phyloP scores from a whole-genome alignment of 2,113 vertebrate species.

The Ginglymostoma cirratum region DNA sequence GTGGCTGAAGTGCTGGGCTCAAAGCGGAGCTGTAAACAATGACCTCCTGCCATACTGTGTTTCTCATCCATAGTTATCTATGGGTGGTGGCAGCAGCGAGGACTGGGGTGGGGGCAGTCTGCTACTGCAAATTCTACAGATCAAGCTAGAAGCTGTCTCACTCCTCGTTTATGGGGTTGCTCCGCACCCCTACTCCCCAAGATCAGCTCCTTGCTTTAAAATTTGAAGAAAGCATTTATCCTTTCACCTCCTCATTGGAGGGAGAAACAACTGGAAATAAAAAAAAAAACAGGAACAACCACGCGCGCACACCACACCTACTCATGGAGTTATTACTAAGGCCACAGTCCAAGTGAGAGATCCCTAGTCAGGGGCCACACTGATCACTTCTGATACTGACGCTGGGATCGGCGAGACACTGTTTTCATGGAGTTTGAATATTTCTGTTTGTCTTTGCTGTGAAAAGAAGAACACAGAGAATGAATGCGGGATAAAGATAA shows the following conservation, averaged over 20 bases:
- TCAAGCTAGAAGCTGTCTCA: neutral
- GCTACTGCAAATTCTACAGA: neutral
- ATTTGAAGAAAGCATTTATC: neutral
- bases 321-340: slow-evolving; percentile 28
- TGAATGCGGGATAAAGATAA: neutral
- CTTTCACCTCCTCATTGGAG: neutral
- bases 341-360: neutral
- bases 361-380: neutral
- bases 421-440: slow-evolving; percentile 61
- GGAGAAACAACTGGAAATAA: neutral
- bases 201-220: neutral
- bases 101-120: neutral
- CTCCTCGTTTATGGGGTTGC: neutral
- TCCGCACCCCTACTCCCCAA: neutral
- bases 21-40: neutral
- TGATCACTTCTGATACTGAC: slow-evolving; percentile 50
- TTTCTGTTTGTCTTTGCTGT: slow-evolving; percentile 68
- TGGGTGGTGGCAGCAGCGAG: too few species aligned
- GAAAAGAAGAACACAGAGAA: slow-evolving; percentile 36
- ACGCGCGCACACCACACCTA: neutral
- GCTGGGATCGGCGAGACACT: slow-evolving; percentile 52
- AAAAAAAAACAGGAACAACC: neutral
- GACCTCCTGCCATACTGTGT: neutral
- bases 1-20: neutral
- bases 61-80: neutral